phyloP scores from a whole-genome alignment of 2,888 invertebrate genomes.

The Apotomis betuletana region DNA sequence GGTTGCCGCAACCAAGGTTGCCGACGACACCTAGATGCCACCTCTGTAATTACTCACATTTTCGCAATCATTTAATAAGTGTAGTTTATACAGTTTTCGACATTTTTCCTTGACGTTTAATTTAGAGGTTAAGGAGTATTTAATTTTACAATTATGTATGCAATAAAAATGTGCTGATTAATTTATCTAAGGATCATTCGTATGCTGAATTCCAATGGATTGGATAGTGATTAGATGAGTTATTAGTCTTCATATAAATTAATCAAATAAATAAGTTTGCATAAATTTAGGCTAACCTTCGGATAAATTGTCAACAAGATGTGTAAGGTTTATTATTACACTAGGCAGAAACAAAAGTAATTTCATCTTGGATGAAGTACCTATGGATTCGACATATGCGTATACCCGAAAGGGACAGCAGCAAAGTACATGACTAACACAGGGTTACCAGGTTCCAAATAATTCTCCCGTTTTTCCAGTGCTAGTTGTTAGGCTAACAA shows the following conservation, averaged over 20 bases:
- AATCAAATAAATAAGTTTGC: neutral
- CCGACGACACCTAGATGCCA: slow-evolving; percentile 5
- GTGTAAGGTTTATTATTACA: too few species aligned
- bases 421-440: too few species aligned
- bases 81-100: slow-evolving; percentile 4
- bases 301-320: too few species aligned
- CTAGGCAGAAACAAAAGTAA: too few species aligned
- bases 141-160: neutral
- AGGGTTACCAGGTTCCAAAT: too few species aligned
- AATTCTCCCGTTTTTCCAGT: too few species aligned
- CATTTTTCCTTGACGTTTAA: slow-evolving; percentile 7
- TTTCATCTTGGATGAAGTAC: too few species aligned
- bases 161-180: neutral
- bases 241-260: neutral
- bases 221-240: neutral
- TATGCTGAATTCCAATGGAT: slow-evolving; percentile 1
- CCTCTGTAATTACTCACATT: slow-evolving; percentile 7
- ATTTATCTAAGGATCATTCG: neutral
- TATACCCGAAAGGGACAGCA: too few species aligned
- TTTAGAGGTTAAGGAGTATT: neutral
- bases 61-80: slow-evolving; percentile 19
- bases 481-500: too few species aligned
- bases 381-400: too few species aligned
- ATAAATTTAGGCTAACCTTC: neutral
- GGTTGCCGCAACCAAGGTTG: slow-evolving; percentile 8